Evolutionary conservation across 2,113 vertebrate species (phyloP), one percentile per base, ranked within the genome.

Genomic region (Columba livia): DNA sequence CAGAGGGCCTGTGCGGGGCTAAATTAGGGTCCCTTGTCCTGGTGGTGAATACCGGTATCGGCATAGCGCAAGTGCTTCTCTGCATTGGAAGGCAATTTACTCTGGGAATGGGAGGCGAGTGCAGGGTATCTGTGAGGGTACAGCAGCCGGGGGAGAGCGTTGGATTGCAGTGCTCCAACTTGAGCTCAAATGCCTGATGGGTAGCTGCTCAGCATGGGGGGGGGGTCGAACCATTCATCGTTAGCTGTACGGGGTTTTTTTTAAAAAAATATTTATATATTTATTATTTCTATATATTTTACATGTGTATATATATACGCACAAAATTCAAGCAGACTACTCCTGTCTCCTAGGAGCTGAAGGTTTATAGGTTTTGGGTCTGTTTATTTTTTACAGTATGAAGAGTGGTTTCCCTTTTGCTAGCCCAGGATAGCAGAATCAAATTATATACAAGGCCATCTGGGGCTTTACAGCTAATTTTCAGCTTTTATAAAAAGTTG

Each of bases 1-100:
- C 96, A 94, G 96, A 97, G 92, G 92, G 94, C 97, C 96, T 20
- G 62, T 94, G 96, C 2, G 4, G 56, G 95, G 77, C 97, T 97
- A 97, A 97, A 96, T 97, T 96, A 80, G 96, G 93, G 85, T 85
- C 95, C 85, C 78, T 44, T 94, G 90, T 73, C 87, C 38, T 80
- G 84, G 36, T 91, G 91, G 75, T 38, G 57, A 94, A 94, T 94
- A 79, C 93, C 77, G 2, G 77, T 61, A n/a, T 50, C 5, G 5
- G 94, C 90, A 95, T 94, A 94, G 90, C 50, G 3, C 47, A 61
- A 64, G 24, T 85, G 93, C 95, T 96, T 94, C 75, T 94, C 53
- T n/a, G 77, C 60, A 31, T 18, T 44, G 83, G 66, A 78, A 94
- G 57, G 67, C 91, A 90, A 17, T 94, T 97, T 93, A 24, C 96